Conservation (phyloP, 92 coral and sea anemone genomes). For the Porites evermanni region DNA sequence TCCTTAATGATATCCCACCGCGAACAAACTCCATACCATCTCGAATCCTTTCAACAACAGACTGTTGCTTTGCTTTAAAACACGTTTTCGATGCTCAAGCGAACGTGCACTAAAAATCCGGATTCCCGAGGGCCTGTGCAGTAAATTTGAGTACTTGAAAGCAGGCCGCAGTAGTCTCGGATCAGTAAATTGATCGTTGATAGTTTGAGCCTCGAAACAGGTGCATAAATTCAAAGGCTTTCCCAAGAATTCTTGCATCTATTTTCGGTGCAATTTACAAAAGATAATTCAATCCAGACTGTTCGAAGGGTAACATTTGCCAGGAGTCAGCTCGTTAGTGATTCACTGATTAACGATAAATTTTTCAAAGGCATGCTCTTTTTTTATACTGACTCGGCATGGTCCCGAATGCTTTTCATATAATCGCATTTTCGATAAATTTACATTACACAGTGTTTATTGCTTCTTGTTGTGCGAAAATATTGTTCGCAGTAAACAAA, state of each 20-base stretch:
- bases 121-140: not conserved
- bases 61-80: not conserved
- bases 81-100: slow-evolving; percentile 15
- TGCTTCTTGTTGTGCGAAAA: slow-evolving; percentile 35
- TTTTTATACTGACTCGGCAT: slow-evolving; percentile 1
- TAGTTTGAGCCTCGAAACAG: slow-evolving; percentile 21
- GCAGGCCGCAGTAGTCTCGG: slow-evolving; percentile 23
- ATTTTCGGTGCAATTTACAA: slow-evolving; percentile 27
- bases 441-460: slow-evolving; percentile 39
- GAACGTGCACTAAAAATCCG: not conserved
- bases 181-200: slow-evolving; percentile 34
- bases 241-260: slow-evolving; percentile 29
- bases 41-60: slow-evolving; percentile 23
- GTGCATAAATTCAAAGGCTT: slow-evolving; percentile 23
- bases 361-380: slow-evolving; percentile 9
- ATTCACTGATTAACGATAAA: slow-evolving; percentile 24
- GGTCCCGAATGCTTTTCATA: slow-evolving; percentile 24
- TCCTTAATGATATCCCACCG: slow-evolving; percentile 40
- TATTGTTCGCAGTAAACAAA: slow-evolving; percentile 48
- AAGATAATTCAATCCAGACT: slow-evolving; percentile 38
- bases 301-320: slow-evolving; percentile 33
- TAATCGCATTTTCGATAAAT: slow-evolving; percentile 47
- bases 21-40: not conserved
- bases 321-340: slow-evolving; percentile 21
- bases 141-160: slow-evolving; percentile 9